Evolutionary conservation across 1,140 invertebrate species (phyloP).

Genomic region (Drosophila sp.): DNA sequence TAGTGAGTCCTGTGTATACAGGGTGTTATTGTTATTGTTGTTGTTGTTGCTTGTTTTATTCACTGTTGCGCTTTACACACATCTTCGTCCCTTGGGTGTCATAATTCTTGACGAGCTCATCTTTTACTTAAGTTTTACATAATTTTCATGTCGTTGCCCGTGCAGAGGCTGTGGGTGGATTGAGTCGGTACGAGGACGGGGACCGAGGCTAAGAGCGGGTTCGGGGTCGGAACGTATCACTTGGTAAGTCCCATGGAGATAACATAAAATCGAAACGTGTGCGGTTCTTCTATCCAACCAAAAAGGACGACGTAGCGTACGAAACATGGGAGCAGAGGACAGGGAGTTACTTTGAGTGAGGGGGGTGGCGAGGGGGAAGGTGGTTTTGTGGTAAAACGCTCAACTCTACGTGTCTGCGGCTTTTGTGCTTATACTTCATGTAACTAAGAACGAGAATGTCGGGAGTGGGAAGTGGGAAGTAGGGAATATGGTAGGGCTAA

Average conservation of each 20-base stretch:
- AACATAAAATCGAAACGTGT: conserved; percentile 77
- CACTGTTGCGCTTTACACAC: conserved; percentile 57
- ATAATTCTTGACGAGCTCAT: conserved; percentile 85
- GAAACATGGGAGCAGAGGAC: background rate
- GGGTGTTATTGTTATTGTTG: conserved; percentile 7
- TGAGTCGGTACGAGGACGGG: conserved; percentile 1
- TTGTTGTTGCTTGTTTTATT: conserved; percentile 49
- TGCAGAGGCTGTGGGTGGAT: conserved; percentile 16
- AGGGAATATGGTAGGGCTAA: background rate
- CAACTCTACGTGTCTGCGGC: conserved; percentile 75
- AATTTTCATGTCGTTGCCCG: conserved; percentile 82
- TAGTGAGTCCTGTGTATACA: conserved; percentile 9
- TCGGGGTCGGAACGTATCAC: too few relatives aligned
- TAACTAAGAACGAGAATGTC: background rate
- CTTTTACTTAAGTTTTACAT: conserved; percentile 85
- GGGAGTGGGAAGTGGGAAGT: background rate
- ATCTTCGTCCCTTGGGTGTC: conserved; percentile 82
- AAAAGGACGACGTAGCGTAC: conserved; percentile 22
- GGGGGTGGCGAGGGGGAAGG: background rate
- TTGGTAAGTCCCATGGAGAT: conserved; percentile 73
- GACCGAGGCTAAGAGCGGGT: too few relatives aligned
- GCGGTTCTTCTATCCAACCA: conserved; percentile 28
- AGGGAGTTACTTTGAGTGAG: conserved; percentile 8
- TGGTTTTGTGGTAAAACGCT: conserved; percentile 74
- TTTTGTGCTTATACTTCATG: conserved; percentile 21